phyloP scores from a whole-genome alignment of 1,140 invertebrate genomes.

The Drosophila chauvacae region DNA sequence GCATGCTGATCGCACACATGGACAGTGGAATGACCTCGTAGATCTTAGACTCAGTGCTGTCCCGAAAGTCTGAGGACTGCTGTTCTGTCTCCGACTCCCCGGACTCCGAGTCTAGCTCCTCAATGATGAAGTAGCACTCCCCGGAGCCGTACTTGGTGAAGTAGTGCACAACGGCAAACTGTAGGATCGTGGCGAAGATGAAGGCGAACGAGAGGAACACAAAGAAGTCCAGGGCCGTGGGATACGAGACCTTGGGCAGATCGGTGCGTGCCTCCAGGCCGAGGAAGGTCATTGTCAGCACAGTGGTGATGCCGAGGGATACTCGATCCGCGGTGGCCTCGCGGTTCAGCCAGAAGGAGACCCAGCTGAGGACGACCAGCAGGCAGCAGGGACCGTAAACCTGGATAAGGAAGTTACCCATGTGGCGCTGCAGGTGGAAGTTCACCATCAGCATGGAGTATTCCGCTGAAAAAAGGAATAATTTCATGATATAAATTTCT shows the following conservation, averaged over 20 bases:
- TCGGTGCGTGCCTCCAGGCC: constrained; percentile 94
- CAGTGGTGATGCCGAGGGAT: constrained; percentile 93
- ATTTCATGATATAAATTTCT: not conserved
- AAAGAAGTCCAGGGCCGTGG: constrained; percentile 94
- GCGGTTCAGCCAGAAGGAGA: constrained; percentile 95
- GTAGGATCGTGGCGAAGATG: constrained; percentile 94
- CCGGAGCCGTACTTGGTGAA: constrained; percentile 95
- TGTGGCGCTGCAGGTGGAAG: constrained; percentile 93
- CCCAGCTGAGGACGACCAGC: constrained; percentile 94
- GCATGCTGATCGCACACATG: constrained; percentile 78
- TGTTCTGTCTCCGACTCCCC: constrained; percentile 86
- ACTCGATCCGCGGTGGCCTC: constrained; percentile 95
- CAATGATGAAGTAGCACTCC: constrained; percentile 91
- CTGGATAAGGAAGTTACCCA: constrained; percentile 95
- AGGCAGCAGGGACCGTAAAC: constrained; percentile 94
- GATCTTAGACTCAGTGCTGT: constrained; percentile 76
- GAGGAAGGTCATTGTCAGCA: constrained; percentile 95
- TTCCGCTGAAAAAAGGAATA: constrained; percentile 85
- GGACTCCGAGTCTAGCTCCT: constrained; percentile 87
- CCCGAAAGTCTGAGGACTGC: constrained; percentile 59
- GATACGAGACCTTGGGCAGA: constrained; percentile 94
- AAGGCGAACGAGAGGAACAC: constrained; percentile 94
- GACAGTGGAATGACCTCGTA: constrained; percentile 81
- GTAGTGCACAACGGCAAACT: constrained; percentile 95
- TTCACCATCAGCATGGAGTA: constrained; percentile 92